Percentiles rank a stretch among this genome's conserved stretches.
These are phyloP conservation scores for Microcebus murinus DNA, from an alignment of 2,113 vertebrate species.

Conservation along the genomic window DNA sequence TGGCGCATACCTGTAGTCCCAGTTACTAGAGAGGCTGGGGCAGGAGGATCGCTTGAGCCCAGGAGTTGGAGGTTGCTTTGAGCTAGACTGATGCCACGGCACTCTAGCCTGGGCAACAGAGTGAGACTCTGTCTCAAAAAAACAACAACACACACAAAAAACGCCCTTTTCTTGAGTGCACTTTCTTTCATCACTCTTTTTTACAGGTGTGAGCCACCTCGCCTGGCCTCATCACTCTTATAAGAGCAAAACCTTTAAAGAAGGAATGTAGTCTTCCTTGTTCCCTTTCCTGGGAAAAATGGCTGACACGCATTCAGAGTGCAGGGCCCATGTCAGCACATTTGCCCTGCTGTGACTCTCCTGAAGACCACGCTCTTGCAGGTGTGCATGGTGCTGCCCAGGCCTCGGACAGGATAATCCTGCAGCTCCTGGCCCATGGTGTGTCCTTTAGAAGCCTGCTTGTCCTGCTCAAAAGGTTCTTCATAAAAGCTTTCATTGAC, in stretches of 20 bases:
- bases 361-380: fast-evolving
- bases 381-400: fast-evolving
- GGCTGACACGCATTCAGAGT: neutral
- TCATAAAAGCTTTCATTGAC: neutral
- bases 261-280: neutral
- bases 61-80: no score
- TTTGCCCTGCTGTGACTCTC: neutral
- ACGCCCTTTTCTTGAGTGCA: neutral
- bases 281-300: neutral
- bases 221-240: neutral
- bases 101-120: no score
- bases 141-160: neutral
- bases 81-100: no score
- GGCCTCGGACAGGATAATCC: neutral
- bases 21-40: no score
- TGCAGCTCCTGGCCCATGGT: neutral
- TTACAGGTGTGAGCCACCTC: no score
- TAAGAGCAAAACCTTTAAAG: neutral
- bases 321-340: fast-evolving
- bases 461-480: neutral
- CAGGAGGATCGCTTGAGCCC: no score
- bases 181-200: neutral
- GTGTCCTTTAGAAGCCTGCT: neutral
- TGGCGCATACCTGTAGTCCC: no score
- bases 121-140: no score